Evolutionary conservation across 2,113 vertebrate genomes (phyloP), one percentile per base, ranked within the genome.

Genomic region (Saccopteryx bilineata): DNA sequence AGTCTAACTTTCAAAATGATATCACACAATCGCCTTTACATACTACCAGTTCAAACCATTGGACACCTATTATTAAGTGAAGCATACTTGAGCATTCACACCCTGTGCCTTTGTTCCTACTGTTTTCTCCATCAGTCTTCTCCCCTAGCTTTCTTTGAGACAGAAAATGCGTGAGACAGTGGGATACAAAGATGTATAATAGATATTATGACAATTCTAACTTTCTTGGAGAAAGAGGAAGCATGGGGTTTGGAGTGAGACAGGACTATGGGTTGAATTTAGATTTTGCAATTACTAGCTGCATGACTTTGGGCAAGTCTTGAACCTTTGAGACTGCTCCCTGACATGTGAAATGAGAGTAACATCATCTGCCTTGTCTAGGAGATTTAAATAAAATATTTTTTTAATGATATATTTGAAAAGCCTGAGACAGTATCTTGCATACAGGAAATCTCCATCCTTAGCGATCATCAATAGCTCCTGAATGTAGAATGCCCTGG

Each of bases 1-100:
- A 46, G 33, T 74, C 84, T 80, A 83, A 87, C 46, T 92, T 94
- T 85, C 52, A 74, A 89, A 90, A 66, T 54, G 39, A 88, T 18
- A 39, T 54, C 56, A 81, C 10, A 82, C 3, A 75, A 68, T 69
- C 54, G 87, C 76, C 28, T 83, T 71, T 31, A 83, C 18, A 75
- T 9, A 63, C 6, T 56, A 26, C 52, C 74, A 19, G 7, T 46
- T 83, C 85, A 81, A 68, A 88, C 21, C 26, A 79, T 15, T 88
- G 31, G 39, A 33, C 50, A 46, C 21, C 7, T 79, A 83, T 60
- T 56, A 86, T 58, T 88, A 87, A 68, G 71, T 50, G 72, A n/a
- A 95, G 75, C 12, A 17, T 19, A 60, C 19, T 26, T 58, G 48
- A 65, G 48, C 24, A 72, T 78, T 24, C 18, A 10, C n/a, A 68